Evolutionary conservation across 2,113 vertebrate species (phyloP).

Genomic region (Cyprinodon tularosa): DNA sequence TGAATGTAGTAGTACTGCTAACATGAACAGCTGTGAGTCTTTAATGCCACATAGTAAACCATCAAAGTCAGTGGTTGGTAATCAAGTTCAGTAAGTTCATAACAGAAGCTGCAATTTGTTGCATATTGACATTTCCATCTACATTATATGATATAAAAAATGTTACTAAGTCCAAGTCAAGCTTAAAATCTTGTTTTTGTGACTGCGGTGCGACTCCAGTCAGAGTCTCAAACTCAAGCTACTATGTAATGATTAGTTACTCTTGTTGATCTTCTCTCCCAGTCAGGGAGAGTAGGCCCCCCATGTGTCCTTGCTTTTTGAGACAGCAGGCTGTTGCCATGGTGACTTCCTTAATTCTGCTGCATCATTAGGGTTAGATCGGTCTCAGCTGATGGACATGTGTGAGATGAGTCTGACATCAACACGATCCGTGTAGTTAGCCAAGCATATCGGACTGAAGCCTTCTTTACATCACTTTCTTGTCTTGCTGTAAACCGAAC

Average conservation of each 20-base stretch:
- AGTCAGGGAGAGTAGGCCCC: not conserved
- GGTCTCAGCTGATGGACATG: slow-evolving; percentile 55
- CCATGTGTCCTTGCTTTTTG: not conserved
- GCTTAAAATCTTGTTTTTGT: not conserved
- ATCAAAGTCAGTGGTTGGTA: too few relatives aligned
- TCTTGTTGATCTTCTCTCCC: not conserved
- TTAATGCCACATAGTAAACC: too few relatives aligned
- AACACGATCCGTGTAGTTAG: slow-evolving; percentile 40
- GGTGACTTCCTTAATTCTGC: slow-evolving; percentile 25
- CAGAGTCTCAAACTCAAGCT: not conserved
- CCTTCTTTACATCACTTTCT: not conserved
- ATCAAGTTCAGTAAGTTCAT: too few relatives aligned
- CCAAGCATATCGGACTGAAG: not conserved
- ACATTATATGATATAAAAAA: too few relatives aligned
- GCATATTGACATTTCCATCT: too few relatives aligned
- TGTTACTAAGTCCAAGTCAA: too few relatives aligned
- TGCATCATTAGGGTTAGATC: slow-evolving; percentile 45
- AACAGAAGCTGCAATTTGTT: too few relatives aligned
- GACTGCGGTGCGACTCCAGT: not conserved
- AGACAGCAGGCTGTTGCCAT: slow-evolving; percentile 55
- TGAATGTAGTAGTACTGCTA: too few relatives aligned
- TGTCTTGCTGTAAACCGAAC: not conserved
- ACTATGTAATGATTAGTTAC: not conserved
- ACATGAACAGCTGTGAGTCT: too few relatives aligned
- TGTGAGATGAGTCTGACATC: slow-evolving; percentile 47